Conservation (phyloP, 1,140 invertebrate species). For the Neodiprion fabricii region DNA sequence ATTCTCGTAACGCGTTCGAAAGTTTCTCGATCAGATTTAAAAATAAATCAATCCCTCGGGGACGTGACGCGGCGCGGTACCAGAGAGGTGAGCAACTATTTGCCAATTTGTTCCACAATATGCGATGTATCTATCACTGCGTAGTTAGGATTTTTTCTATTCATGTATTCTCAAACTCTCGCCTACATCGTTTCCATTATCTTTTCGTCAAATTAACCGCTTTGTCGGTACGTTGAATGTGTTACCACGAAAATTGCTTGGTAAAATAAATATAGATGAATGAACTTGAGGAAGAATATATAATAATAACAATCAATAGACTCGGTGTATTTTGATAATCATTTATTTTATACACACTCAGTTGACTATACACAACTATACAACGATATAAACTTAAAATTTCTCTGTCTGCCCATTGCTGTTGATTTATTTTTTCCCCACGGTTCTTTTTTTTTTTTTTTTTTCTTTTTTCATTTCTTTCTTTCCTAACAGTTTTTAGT, state of each 20-base stretch:
- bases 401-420: conserved; percentile 37
- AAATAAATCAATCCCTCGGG: no score
- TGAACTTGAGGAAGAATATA: no score
- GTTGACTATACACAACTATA: conserved; percentile 60
- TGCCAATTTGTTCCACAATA: neutral
- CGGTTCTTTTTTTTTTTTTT: neutral
- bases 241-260: no score
- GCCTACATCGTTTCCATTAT: neutral
- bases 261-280: no score
- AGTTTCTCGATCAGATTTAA: no score
- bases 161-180: neutral
- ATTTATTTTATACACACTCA: conserved; percentile 57
- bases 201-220: neutral
- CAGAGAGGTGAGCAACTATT: neutral
- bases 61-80: neutral
- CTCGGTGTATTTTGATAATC: no score
- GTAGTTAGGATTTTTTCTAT: neutral
- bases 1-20: no score
- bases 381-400: conserved; percentile 58
- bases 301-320: no score
- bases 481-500: no score
- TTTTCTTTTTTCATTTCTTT: neutral
- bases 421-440: conserved; percentile 24
- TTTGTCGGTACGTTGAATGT: no score
- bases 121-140: neutral